phyloP scores from a whole-genome alignment of 1,140 invertebrate species.

The Drosophila ficusphila region DNA sequence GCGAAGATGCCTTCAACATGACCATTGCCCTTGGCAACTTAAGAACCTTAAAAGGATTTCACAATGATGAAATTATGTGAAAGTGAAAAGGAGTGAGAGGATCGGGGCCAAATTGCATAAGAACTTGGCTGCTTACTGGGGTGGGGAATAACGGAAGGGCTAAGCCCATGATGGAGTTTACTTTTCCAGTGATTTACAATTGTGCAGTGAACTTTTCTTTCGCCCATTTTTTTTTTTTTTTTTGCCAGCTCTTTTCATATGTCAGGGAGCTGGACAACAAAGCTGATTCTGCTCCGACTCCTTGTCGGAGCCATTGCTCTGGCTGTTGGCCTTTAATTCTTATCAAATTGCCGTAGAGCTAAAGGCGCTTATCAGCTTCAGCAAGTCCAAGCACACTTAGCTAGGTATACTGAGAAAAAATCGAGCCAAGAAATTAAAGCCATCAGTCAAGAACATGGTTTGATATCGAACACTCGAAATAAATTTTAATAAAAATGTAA shows the following conservation, averaged over 20 bases:
- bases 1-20: background rate
- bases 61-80: conserved; percentile 44
- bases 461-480: too few species aligned
- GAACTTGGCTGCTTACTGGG: conserved; percentile 13
- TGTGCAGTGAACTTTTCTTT: conserved; percentile 42
- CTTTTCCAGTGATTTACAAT: conserved; percentile 58
- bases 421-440: too few species aligned
- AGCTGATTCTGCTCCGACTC: conserved; percentile 26
- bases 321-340: conserved; percentile 57
- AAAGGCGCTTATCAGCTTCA: conserved; percentile 66
- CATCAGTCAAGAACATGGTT: too few species aligned
- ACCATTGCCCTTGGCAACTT: conserved; percentile 26
- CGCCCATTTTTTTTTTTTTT: background rate
- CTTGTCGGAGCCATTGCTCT: conserved; percentile 35
- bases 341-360: conserved; percentile 59
- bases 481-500: too few species aligned
- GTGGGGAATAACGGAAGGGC: background rate
- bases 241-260: conserved; percentile 37
- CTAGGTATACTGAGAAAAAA: background rate
- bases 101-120: conserved; percentile 28
- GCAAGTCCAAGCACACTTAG: conserved; percentile 14
- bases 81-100: background rate
- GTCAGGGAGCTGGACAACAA: conserved; percentile 40
- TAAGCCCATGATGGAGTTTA: conserved; percentile 63
- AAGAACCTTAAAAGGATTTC: conserved; percentile 51